Base-by-base conservation (phyloP, 2,113 vertebrate genomes). In the Tychaedon coryphoeus region DNA sequence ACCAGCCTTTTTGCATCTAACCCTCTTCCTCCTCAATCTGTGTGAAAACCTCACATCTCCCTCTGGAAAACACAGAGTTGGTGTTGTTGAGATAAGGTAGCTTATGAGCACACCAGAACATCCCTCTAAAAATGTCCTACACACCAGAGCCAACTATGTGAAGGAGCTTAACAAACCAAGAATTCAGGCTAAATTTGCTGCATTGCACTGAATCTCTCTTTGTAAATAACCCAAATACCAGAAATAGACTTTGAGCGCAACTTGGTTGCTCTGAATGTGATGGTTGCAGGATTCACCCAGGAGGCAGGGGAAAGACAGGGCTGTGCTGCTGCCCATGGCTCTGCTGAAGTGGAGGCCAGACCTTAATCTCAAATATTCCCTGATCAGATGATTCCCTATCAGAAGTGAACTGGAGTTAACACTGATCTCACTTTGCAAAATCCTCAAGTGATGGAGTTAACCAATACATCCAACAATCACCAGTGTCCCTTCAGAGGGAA, bases 141-240 rank as follows among this genome's bases (percentile, higher is more conserved):
- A 1, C 33, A 53, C 14, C 71, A 74, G 34, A 70, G 26, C 16
- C 33, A 76, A 4, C 38, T 73, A 40, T 56, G 20, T 10, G 50
- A n/a, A 48, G 88, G 66, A 86, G 77, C 14, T 86, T 5, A 28
- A 34, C 18, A 88, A 85, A 40, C 8, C 29, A 79, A 65, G 34
- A 76, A 94, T 47, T 86, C 18, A 90, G 70, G 65, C 76, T 93
- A 36, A 31, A 42, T 90, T 74, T 83, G 34, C 75, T 90, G 76
- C 69, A 47, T 47, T 80, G 83, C 76, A 67, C 86, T 58, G 47
- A 67, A 28, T 33, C 9, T 69, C 57, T 75, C 62, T 36, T 12
- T 58, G 70, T 77, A 73, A 95, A 94, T 80, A 92, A 94, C 82
- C 38, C 94, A 71, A 80, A 84, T 92, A 47, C 45, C 79, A 92